Evolutionary conservation across 2,797 vertebrate genomes (phyloP).

Genomic region (Poecilia wingei): DNA sequence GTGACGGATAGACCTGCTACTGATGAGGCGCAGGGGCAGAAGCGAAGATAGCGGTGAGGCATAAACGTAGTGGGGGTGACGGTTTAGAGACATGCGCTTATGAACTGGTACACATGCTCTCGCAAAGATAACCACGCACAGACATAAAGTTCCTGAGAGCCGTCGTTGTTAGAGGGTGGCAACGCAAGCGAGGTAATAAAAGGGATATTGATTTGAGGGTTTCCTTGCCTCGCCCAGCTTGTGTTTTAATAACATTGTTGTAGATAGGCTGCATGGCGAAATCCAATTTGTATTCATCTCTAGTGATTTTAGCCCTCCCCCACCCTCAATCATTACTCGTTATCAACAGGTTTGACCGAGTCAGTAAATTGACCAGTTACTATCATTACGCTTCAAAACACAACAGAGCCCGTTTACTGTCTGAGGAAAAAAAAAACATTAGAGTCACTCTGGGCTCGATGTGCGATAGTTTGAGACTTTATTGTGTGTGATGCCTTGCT

Average conservation of each 20-base stretch:
- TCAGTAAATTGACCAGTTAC: constrained; percentile 29
- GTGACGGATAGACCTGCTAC: constrained; percentile 36
- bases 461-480: background rate
- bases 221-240: constrained; percentile 48
- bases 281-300: constrained; percentile 60
- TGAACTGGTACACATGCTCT: constrained; percentile 9
- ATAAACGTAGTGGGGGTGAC: constrained; percentile 11
- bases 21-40: constrained; percentile 36
- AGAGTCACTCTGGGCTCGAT: background rate
- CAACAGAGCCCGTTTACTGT: background rate
- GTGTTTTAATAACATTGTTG: constrained; percentile 64
- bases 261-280: constrained; percentile 41
- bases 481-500: background rate
- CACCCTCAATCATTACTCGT: constrained; percentile 55
- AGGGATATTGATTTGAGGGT: constrained; percentile 73
- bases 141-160: constrained; percentile 36
- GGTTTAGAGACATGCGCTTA: constrained; percentile 36
- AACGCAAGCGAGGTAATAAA: constrained; percentile 65
- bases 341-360: constrained; percentile 59
- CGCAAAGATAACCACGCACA: constrained; percentile 22
- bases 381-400: constrained; percentile 32
- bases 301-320: constrained; percentile 31
- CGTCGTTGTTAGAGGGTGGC: constrained; percentile 31
- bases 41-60: constrained; percentile 43
- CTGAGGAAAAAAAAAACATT: background rate